phyloP scores from a whole-genome alignment of 2,888 invertebrate species.

The Andrena minutula region DNA sequence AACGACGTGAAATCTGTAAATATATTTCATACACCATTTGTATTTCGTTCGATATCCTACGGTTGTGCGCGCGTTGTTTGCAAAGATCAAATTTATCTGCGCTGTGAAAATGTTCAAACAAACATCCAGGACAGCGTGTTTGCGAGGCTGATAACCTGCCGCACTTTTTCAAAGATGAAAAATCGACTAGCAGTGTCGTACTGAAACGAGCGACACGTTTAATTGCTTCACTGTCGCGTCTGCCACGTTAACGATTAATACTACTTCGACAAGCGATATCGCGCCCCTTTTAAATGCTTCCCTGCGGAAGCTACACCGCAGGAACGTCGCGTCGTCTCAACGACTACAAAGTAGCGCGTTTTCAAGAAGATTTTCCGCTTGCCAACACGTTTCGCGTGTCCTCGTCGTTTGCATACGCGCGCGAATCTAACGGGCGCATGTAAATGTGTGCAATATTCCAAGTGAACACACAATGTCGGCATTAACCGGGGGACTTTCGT shows the following conservation, averaged over 20 bases:
- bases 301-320: not conserved
- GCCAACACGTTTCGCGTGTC: not conserved
- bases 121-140: not conserved
- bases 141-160: not conserved
- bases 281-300: not conserved
- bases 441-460: conserved; percentile 49
- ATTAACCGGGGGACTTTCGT: conserved; percentile 53
- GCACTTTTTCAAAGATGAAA: not conserved
- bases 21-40: conserved; percentile 4
- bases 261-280: not conserved
- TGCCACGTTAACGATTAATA: conserved; percentile 7
- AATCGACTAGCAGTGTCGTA: too few species aligned
- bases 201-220: too few species aligned
- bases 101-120: not conserved
- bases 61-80: not conserved
- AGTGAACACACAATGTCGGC: conserved; percentile 39
- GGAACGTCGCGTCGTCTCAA: conserved; percentile 6
- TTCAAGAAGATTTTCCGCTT: conserved; percentile 12
- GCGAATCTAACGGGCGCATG: conserved; percentile 4
- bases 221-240: too few species aligned
- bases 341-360: not conserved
- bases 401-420: not conserved
- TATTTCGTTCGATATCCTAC: not conserved
- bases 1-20: conserved; percentile 15
- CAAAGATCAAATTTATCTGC: not conserved